Conservation (phyloP, 2,113 vertebrate species). For the Panurus biarmicus region DNA sequence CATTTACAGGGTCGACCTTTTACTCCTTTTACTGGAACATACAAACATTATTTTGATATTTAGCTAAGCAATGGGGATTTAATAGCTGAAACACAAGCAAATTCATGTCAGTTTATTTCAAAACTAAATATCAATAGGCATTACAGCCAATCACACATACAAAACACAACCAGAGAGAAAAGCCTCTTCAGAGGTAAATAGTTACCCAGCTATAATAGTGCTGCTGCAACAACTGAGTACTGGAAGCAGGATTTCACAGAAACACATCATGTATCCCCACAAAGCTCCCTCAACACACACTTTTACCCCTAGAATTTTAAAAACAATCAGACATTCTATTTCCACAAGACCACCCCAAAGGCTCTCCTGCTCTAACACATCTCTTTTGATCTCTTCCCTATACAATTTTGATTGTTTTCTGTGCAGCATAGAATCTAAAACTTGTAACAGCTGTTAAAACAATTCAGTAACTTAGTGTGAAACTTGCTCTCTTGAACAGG, state of each 20-base stretch:
- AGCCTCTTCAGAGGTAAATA: background rate
- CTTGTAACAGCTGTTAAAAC: background rate
- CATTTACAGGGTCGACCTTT: background rate
- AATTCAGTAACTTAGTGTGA: background rate
- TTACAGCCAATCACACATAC: background rate
- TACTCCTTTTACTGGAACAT: background rate
- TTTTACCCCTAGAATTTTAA: background rate
- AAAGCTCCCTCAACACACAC: background rate
- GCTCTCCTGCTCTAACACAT: background rate
- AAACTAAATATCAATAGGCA: background rate
- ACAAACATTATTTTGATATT: background rate
- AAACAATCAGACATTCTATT: background rate
- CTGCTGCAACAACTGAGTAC: background rate
- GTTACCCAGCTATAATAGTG: background rate
- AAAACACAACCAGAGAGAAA: background rate
- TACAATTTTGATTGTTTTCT: background rate
- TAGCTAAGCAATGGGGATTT: background rate
- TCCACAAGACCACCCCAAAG: background rate
- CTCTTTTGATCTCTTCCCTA: background rate
- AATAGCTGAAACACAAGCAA: background rate
- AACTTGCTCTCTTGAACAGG: background rate
- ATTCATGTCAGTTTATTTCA: background rate
- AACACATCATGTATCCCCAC: background rate
- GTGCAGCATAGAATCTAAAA: background rate
- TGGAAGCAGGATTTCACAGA: background rate